Conservation (phyloP, 2,888 invertebrate genomes). For the Trisateles emortualis region DNA sequence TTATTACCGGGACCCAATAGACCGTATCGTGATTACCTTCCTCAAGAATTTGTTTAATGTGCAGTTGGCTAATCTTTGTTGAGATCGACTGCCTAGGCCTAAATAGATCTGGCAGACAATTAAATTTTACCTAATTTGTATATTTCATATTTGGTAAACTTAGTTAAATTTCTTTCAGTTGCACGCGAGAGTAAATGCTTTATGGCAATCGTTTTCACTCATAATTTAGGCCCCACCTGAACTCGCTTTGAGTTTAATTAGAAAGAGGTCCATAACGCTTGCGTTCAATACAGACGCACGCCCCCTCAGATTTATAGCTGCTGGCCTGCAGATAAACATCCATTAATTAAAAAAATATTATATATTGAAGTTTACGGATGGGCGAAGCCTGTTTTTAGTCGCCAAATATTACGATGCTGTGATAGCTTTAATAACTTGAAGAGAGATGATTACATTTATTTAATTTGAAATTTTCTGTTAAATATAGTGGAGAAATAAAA, state of each 20-base stretch:
- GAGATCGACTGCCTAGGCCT: too few relatives aligned
- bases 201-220: conserved; percentile 15
- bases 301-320: conserved; percentile 82
- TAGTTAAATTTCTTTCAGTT: too few relatives aligned
- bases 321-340: conserved; percentile 81
- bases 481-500: conserved; percentile 6
- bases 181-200: neutral
- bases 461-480: neutral
- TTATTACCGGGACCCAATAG: too few relatives aligned
- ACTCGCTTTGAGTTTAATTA: conserved; percentile 79
- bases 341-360: conserved; percentile 85
- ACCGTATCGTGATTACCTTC: too few relatives aligned
- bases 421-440: conserved; percentile 19
- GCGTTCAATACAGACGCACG: conserved; percentile 78
- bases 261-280: conserved; percentile 83
- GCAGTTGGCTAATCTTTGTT: too few relatives aligned
- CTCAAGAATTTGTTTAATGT: too few relatives aligned
- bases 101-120: too few relatives aligned
- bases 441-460: conserved; percentile 13
- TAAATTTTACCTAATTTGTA: too few relatives aligned
- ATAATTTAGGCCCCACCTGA: conserved; percentile 36
- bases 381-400: conserved; percentile 26
- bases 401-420: conserved; percentile 41
- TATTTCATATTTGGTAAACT: too few relatives aligned
- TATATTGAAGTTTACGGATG: conserved; percentile 58